A percentile compares a stretch with the other conserved stretches of the same genome.
These are phyloP conservation scores for Dinoponera quadriceps DNA, from an alignment of 1,140 invertebrate genomes.

Conservation along the genomic window DNA sequence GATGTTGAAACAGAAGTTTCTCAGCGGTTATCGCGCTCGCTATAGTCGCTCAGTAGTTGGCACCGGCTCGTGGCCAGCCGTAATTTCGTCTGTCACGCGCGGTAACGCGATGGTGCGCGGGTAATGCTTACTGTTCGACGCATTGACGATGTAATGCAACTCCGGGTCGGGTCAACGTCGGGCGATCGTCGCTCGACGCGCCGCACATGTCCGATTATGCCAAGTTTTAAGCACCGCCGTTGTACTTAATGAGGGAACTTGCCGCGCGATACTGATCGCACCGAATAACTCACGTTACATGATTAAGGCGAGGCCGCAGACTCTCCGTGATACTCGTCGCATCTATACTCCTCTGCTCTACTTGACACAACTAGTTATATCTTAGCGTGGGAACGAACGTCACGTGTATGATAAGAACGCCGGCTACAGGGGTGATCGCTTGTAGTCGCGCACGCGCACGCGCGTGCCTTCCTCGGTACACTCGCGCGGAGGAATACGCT, in stretches of 20 bases:
- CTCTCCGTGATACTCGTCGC: slow-evolving; percentile 20
- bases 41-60: slow-evolving; percentile 53
- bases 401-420: neutral
- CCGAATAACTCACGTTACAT: slow-evolving; percentile 52
- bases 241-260: slow-evolving; percentile 57
- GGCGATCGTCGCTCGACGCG: slow-evolving; percentile 37
- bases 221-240: slow-evolving; percentile 48
- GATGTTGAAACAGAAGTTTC: slow-evolving; percentile 58
- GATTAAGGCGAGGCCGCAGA: slow-evolving; percentile 29
- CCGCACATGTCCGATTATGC: slow-evolving; percentile 43
- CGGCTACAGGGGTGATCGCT: neutral
- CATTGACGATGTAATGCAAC: slow-evolving; percentile 52
- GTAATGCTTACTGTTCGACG: slow-evolving; percentile 56
- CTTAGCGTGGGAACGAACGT: slow-evolving; percentile 36
- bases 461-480: neutral
- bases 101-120: slow-evolving; percentile 42
- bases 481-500: neutral
- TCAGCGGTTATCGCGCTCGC: slow-evolving; percentile 46
- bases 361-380: slow-evolving; percentile 34
- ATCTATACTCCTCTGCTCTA: slow-evolving; percentile 1
- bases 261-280: slow-evolving; percentile 41
- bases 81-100: slow-evolving; percentile 64
- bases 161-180: slow-evolving; percentile 30
- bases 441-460: slow-evolving; percentile 7
- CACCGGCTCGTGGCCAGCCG: slow-evolving; percentile 51